Percentiles rank a stretch among this genome's conserved stretches.
These are phyloP conservation scores for Carollia perspicillata DNA, from an alignment of 2,113 vertebrate species.

Conservation along the genomic window DNA sequence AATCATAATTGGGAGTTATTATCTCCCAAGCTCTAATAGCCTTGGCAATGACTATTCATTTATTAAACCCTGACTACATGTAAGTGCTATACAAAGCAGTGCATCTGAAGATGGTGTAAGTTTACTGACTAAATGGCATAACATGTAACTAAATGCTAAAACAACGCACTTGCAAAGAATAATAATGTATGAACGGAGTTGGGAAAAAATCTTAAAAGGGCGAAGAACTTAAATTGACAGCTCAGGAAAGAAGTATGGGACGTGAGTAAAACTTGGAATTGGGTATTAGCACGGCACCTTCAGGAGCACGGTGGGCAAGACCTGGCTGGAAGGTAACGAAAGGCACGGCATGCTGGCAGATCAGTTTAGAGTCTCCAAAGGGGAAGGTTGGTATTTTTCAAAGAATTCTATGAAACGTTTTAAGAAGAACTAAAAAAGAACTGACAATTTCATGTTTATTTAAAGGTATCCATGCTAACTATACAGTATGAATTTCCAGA, in stretches of 20 bases:
- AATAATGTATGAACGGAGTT: not conserved
- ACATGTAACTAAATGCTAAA: not conserved
- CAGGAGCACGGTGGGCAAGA: not conserved
- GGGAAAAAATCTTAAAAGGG: not conserved
- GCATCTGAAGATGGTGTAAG: not conserved
- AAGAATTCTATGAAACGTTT: not conserved
- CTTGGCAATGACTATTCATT: not conserved
- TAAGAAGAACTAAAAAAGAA: not conserved
- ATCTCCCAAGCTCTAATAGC: not conserved
- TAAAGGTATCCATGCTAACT: not conserved
- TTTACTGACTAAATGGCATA: not conserved
- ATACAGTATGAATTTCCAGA: not conserved
- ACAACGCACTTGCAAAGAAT: not conserved
- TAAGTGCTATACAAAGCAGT: not conserved
- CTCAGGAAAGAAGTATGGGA: not conserved
- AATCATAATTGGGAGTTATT: not conserved
- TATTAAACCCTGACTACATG: not conserved
- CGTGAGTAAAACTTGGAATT: not conserved
- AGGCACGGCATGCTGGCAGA: not conserved
- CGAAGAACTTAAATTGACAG: not conserved
- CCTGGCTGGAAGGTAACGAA: not conserved
- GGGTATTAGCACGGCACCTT: fast-evolving
- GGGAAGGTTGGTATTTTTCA: not conserved
- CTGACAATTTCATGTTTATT: not conserved
- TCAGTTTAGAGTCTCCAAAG: not conserved